Percentiles rank a stretch among this genome's conserved stretches.
Evolutionary conservation across 2,888 invertebrate species (phyloP).

Genomic region (Machimus atricapillus): DNA sequence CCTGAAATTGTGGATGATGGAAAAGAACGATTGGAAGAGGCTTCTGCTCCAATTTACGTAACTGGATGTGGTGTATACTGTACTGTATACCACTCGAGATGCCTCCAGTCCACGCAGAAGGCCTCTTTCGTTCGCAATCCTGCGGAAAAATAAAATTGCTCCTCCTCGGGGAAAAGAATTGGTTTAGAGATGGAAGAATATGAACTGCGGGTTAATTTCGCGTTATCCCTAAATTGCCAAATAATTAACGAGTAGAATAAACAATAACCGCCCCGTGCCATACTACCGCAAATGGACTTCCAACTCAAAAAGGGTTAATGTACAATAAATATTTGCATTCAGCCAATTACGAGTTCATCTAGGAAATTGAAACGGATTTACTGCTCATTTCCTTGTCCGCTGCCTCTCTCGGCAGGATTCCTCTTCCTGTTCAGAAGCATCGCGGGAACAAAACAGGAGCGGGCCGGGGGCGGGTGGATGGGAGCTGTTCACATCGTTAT

Average conservation of each 20-base stretch:
- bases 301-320: constrained; percentile 43
- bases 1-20: constrained; percentile 47
- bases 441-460: background rate
- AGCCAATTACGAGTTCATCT: constrained; percentile 43
- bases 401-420: background rate
- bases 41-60: constrained; percentile 21
- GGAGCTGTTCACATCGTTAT: constrained; percentile 26
- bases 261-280: background rate
- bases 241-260: constrained; percentile 22
- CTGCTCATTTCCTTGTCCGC: background rate
- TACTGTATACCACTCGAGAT: constrained; percentile 9
- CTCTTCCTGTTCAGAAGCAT: background rate
- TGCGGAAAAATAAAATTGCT: background rate
- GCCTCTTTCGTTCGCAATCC: background rate
- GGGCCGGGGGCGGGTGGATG: background rate
- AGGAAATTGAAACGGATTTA: constrained; percentile 40
- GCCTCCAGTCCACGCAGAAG: background rate
- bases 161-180: background rate
- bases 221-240: background rate
- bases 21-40: constrained; percentile 26
- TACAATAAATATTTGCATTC: constrained; percentile 43
- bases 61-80: background rate
- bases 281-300: background rate
- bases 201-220: background rate
- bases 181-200: background rate